phyloP scores from a whole-genome alignment of 2,797 vertebrate genomes.

The Pipistrellus nathusii region DNA sequence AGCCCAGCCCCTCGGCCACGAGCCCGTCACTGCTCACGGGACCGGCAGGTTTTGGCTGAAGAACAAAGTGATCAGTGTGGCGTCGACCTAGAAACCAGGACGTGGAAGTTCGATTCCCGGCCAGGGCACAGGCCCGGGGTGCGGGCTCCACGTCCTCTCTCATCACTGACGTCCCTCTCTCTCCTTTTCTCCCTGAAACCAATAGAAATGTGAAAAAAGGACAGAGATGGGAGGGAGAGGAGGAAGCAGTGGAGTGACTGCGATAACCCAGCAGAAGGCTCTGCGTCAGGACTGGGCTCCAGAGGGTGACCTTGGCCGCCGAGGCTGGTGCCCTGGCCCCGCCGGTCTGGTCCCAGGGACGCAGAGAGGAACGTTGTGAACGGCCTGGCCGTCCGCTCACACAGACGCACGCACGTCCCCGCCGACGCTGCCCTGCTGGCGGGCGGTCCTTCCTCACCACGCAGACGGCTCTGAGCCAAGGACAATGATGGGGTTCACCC shows the following conservation, averaged over 20 bases:
- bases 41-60: neutral
- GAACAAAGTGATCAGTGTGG: neutral
- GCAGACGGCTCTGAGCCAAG: neutral
- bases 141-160: too few species aligned
- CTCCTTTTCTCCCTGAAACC: too few species aligned
- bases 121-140: too few species aligned
- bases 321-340: neutral
- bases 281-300: neutral
- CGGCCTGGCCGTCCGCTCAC: conserved; percentile 34
- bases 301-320: neutral
- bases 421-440: conserved; percentile 24
- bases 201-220: neutral
- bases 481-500: neutral
- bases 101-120: too few species aligned
- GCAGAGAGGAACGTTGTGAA: neutral
- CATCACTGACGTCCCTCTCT: too few species aligned
- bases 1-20: neutral
- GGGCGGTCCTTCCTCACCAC: neutral
- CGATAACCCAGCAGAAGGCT: conserved; percentile 9
- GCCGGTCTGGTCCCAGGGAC: conserved; percentile 52
- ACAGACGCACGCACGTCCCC: conserved; percentile 65
- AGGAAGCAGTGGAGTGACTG: neutral
- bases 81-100: too few species aligned
- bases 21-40: neutral
- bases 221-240: neutral